These are phyloP conservation scores for Fabriciana adippe DNA, from an alignment of 2,888 invertebrate species.

Conservation along the genomic window DNA sequence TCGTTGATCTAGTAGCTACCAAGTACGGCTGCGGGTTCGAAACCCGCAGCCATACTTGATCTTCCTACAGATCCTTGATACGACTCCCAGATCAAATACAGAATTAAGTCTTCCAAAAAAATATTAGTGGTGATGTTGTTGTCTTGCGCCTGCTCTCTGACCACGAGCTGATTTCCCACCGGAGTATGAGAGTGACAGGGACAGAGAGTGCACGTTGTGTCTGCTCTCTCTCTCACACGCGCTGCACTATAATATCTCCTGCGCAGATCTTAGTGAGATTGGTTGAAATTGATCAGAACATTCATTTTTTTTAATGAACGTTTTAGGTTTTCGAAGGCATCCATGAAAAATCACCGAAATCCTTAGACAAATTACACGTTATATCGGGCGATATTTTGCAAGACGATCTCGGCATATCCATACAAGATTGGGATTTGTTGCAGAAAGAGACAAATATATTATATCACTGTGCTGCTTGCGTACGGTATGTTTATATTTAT, in stretches of 20 bases:
- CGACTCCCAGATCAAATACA: neutral
- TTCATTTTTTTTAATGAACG: neutral
- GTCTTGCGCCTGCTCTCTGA: no score
- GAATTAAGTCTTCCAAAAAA: neutral
- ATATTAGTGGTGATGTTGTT: neutral
- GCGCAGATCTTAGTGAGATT: no score
- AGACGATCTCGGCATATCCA: slow-evolving; percentile 83
- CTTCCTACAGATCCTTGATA: no score
- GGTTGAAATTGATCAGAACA: no score
- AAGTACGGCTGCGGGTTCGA: neutral
- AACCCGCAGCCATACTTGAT: no score
- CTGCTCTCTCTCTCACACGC: no score
- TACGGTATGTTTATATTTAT: slow-evolving; percentile 69
- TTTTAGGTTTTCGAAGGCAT: slow-evolving; percentile 81
- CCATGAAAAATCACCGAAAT: slow-evolving; percentile 78
- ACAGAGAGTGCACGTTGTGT: no score
- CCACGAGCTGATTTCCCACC: no score
- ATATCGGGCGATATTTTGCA: slow-evolving; percentile 85
- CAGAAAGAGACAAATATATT: slow-evolving; percentile 85
- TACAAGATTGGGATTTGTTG: slow-evolving; percentile 81
- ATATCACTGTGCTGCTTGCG: slow-evolving; percentile 94
- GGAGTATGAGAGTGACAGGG: no score
- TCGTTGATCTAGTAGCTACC: neutral
- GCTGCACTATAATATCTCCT: no score
- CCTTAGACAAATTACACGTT: slow-evolving; percentile 84